Evolutionary conservation across 1,140 invertebrate species (phyloP), one percentile per base, ranked within the genome.

Genomic region (Aporrectodea caliginosa): DNA sequence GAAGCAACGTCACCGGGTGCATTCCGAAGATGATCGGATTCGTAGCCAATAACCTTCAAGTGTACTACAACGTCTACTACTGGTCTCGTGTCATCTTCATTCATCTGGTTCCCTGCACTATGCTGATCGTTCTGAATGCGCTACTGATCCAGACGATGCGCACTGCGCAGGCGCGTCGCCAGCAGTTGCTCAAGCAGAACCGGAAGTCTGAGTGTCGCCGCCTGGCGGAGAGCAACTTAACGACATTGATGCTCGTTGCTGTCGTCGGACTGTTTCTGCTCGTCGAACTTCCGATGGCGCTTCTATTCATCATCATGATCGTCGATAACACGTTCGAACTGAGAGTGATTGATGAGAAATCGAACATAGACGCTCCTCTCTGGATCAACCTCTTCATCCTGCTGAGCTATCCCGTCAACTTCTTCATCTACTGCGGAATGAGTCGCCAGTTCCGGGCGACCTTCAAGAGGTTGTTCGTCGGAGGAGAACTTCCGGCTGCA

Each of bases 11-110:
- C 89, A 95, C 1, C 90, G 96, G 0, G 95, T 95, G 85, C 87
- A 91, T 43, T 93, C 94, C 0, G 90, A 96, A 90, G 89, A 92
- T 75, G 90, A 92, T 81, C 94, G 94, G 0, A 93, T 32, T 75
- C 6, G 77, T 83, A 0, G 34, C 89, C 31, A 31, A 83, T 93
- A 2, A 92, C 92, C 0, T 85, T 43, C 90, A 94, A 84, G 86
- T 92, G 0, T 97, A 95, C 87, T 95, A 91, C 88, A 92, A 92
- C 43, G 88, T 91, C 1, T 96, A 95, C 88, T 96, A 85, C 86
- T 91, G 92, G 83, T 97, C 96, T 86, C 90, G 96, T 1, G 93
- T 97, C 2, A 88, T 97, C 16, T 97, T 95, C 88, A 95, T 98
- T 22, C 94, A 98, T 85, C 88, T 96, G 78, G 89, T 95, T 30